phyloP scores from a whole-genome alignment of 2,888 invertebrate species.

The Hydrotaea cyrtoneurina region DNA sequence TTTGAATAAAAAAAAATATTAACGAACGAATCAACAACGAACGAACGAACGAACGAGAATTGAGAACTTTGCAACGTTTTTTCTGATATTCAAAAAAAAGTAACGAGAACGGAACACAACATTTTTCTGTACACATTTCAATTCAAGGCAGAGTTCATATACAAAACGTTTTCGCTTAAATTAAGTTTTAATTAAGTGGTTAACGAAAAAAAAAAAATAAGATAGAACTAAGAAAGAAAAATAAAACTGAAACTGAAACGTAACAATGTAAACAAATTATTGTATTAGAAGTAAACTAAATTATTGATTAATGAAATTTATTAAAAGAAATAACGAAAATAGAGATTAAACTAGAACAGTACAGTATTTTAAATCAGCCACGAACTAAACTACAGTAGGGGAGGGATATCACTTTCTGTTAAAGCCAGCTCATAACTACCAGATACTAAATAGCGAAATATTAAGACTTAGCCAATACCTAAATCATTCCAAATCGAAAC shows the following conservation, averaged over 20 bases:
- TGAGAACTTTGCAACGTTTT: constrained; percentile 35
- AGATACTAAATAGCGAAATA: no score
- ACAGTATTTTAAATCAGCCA: neutral
- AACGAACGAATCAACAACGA: constrained; percentile 48
- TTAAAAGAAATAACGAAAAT: neutral
- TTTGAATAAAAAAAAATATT: constrained; percentile 34
- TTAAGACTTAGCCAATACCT: no score
- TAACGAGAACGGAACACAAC: constrained; percentile 47
- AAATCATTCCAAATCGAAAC: no score
- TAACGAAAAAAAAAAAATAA: neutral
- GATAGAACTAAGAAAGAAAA: no score
- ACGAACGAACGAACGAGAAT: constrained; percentile 33
- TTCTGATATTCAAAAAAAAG: neutral
- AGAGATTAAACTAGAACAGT: neutral
- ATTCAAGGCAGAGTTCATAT: constrained; percentile 71
- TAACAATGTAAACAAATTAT: constrained; percentile 24
- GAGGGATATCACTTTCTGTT: neutral
- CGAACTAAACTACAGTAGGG: neutral
- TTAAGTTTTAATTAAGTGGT: constrained; percentile 12
- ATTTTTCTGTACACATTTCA: constrained; percentile 69
- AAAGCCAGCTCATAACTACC: no score
- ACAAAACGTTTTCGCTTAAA: constrained; percentile 70
- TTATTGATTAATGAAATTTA: neutral
- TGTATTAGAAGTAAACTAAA: constrained; percentile 8
- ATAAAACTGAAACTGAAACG: constrained; percentile 16